Percentiles rank a stretch among this genome's conserved stretches.
Conservation (phyloP, 2,888 invertebrate species). For the Pterostichus niger region DNA sequence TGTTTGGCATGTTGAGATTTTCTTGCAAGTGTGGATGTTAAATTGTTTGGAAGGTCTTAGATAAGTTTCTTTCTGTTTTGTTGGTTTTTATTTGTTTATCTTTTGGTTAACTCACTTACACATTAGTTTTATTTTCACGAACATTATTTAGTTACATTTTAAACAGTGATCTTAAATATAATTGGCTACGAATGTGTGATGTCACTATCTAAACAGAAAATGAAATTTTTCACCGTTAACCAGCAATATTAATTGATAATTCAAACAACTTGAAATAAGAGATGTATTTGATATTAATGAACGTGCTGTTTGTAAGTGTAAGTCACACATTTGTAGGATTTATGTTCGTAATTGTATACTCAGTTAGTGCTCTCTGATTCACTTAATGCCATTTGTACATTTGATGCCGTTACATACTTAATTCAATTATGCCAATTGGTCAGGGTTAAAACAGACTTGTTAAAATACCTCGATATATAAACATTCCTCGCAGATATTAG, state of each 20-base stretch:
- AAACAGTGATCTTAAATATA: background rate
- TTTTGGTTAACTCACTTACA: slow-evolving; percentile 34
- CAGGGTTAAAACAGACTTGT: slow-evolving; percentile 58
- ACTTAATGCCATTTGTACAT: slow-evolving; percentile 64
- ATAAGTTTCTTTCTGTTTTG: background rate
- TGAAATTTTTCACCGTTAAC: background rate
- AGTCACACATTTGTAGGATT: background rate
- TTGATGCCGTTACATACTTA: slow-evolving; percentile 62
- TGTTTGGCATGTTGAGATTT: slow-evolving; percentile 5
- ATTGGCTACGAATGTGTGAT: background rate
- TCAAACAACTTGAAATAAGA: too few species aligned
- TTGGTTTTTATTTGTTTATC: slow-evolving; percentile 4
- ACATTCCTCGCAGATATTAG: slow-evolving; percentile 64
- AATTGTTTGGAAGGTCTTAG: slow-evolving; percentile 4
- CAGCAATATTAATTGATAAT: too few species aligned
- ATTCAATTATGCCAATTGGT: slow-evolving; percentile 56
- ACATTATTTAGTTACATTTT: background rate
- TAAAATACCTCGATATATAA: slow-evolving; percentile 58
- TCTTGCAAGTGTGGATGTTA: background rate
- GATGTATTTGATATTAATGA: background rate
- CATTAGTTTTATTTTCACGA: slow-evolving; percentile 33
- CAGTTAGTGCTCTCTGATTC: slow-evolving; percentile 35
- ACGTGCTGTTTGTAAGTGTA: background rate
- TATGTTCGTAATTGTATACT: background rate
- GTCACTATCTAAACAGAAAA: background rate